Base-by-base conservation (phyloP, 1,140 invertebrate genomes). In the Microplitis demolitor region DNA sequence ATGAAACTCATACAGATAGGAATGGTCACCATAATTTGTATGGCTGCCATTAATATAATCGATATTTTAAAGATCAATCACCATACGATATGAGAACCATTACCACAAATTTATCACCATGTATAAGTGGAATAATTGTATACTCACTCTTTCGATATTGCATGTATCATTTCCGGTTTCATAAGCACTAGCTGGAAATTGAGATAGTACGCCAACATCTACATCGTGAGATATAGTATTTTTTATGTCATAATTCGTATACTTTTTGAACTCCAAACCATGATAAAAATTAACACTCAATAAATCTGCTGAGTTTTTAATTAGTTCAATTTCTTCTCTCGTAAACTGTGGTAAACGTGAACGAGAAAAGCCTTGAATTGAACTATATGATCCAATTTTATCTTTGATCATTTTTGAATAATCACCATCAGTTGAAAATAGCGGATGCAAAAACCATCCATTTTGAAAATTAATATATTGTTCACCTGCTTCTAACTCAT, bases 271-370 rank as follows among this genome's bases (percentile, higher is more conserved):
- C 11, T 24, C 14, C 31, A 16, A 16, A 14, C 76, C 78, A 8
- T 81, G 79, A 69, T 86, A 88, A 70, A 84, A 85, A 78, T 87
- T 86, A 33, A 88, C 74, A 4, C 83, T 84, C 62, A 88, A 74
- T 63, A 87, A 88, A 76, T 88, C 86, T 14, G 79, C 73, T 16
- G 80, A 76, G 2, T 76, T 77, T 76, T 82, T 86, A 4, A 92
- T 82, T 54, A 82, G 74, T 2, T 83, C 24, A 0, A 87, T 80
- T 77, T 89, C 87, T 3, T 87, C 76, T 9, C 79, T 56, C 1
- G 80, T 87, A 71, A 92, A 89, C 3, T 64, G 73, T 0, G 89
- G 89, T 0, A 92, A 83, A 51, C 90, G 81, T 0, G 90, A 90
- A 33, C 70, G 53, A 3, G 71, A 34, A 45, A 82, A 85, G 6